Evolutionary conservation across 2,113 vertebrate species (phyloP), one percentile per base, ranked within the genome.

Genomic region (Sciurus niger): DNA sequence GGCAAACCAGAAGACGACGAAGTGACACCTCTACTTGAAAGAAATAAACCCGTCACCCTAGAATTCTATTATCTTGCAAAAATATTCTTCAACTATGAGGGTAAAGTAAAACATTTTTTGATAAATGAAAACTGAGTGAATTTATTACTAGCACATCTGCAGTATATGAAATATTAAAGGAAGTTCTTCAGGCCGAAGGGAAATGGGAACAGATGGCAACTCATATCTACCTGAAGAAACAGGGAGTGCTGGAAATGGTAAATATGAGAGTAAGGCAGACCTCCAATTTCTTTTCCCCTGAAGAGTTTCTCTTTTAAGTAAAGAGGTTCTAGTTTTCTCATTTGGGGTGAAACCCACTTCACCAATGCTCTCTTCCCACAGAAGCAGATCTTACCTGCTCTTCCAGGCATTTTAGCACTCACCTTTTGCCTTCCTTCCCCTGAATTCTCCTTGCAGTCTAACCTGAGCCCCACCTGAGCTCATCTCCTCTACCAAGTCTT

Each of bases 1-100:
- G 28, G 77, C 40, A 82, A 84, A 30, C 4, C 32, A 79, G 74
- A 91, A 93, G 89, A 95, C 58, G 58, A 78, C 9, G 22, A 89
- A 63, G 94, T 79, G 55, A 84, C 46, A 86, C 16, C 51, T 46
- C 32, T 86, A 55, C 85, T 67, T 85, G n/a, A 84, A 94, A 68
- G 63, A 85, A 85, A 93, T 77, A 94, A 93, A 88, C 70, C 48
- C n/a, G 65, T 89, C 84, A 87, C 68, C 34, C 11, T 93, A 73
- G 65, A 93, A 96, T 96, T 92, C 80, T 92, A 48, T 89, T 93
- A 93, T 83, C 79, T 76, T 92, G 34, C 65, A 96, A 96, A 95
- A 93, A 86, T 74, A 93, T 68, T 78, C 68, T 96, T 94, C 58
- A 92, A 93, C 92, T 86, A 94, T 78, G 32, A 93, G 68, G 40